Evolutionary conservation across 1,140 invertebrate species (phyloP).

Genomic region (Trissolcus basalis): DNA sequence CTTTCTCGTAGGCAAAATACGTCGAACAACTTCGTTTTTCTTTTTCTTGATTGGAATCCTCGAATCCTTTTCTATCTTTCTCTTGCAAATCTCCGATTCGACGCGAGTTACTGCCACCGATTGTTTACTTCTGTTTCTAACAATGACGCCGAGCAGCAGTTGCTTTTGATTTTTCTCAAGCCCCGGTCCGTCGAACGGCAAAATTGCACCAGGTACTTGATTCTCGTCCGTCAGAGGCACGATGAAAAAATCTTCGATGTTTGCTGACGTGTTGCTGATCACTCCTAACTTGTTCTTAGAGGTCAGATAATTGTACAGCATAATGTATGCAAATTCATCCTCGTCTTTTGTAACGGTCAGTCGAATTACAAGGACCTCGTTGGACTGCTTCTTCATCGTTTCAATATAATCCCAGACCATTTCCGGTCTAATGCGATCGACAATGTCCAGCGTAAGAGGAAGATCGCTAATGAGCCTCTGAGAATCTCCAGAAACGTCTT

Average conservation of each 20-base stretch:
- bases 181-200: constrained; percentile 87
- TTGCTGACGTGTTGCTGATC: constrained; percentile 80
- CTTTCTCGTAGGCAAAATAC: too few species aligned
- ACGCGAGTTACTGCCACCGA: constrained; percentile 57
- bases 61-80: constrained; percentile 66
- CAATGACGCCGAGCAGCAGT: constrained; percentile 90
- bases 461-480: constrained; percentile 83
- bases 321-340: constrained; percentile 89
- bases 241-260: constrained; percentile 95
- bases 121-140: constrained; percentile 81
- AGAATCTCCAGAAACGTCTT: constrained; percentile 85
- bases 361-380: constrained; percentile 91
- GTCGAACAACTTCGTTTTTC: too few species aligned
- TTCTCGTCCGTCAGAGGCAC: constrained; percentile 88
- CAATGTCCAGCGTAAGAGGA: constrained; percentile 88
- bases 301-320: constrained; percentile 92
- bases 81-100: constrained; percentile 52
- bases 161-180: constrained; percentile 86
- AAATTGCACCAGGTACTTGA: constrained; percentile 84
- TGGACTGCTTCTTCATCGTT: constrained; percentile 91
- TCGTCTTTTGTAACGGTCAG: constrained; percentile 87
- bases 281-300: constrained; percentile 85
- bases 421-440: constrained; percentile 91
- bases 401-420: constrained; percentile 96
- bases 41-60: too few species aligned